A percentile compares a stretch with the other conserved stretches of the same genome.
Evolutionary conservation across 2,113 vertebrate genomes (phyloP).

Genomic region (Miniopterus natalensis): DNA sequence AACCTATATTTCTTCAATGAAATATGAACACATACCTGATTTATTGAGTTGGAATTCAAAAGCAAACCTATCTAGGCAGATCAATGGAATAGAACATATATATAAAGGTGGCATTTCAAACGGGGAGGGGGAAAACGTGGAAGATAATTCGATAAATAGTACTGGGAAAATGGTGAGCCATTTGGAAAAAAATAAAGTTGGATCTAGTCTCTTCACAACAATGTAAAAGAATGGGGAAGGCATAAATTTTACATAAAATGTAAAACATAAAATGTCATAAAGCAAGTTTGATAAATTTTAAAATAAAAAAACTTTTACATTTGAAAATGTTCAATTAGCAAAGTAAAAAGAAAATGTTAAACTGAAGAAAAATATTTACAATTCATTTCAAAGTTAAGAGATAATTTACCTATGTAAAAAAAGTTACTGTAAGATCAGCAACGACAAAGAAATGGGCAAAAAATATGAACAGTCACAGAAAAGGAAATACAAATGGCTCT

Average conservation of each 20-base stretch:
- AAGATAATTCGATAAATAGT: neutral
- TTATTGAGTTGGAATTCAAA: neutral
- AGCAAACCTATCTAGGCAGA: neutral
- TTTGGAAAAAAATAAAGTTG: neutral
- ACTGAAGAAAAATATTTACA: neutral
- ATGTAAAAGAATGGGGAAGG: neutral
- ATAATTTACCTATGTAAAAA: neutral
- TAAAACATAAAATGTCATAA: neutral
- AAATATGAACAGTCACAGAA: neutral
- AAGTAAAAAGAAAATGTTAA: neutral
- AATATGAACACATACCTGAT: neutral
- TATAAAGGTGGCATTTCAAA: neutral
- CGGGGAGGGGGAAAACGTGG: neutral
- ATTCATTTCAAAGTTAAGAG: constrained; percentile 48
- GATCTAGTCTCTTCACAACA: neutral
- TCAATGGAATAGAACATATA: neutral
- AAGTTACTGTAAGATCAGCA: neutral
- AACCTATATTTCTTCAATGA: neutral
- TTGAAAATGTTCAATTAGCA: neutral
- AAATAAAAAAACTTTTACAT: neutral
- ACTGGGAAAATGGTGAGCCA: neutral
- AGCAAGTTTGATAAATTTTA: constrained; percentile 25
- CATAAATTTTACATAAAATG: constrained; percentile 4
- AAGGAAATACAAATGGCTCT: neutral
- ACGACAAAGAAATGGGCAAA: neutral